phyloP scores from a whole-genome alignment of 2,888 invertebrate species.

The Lysandra coridon region DNA sequence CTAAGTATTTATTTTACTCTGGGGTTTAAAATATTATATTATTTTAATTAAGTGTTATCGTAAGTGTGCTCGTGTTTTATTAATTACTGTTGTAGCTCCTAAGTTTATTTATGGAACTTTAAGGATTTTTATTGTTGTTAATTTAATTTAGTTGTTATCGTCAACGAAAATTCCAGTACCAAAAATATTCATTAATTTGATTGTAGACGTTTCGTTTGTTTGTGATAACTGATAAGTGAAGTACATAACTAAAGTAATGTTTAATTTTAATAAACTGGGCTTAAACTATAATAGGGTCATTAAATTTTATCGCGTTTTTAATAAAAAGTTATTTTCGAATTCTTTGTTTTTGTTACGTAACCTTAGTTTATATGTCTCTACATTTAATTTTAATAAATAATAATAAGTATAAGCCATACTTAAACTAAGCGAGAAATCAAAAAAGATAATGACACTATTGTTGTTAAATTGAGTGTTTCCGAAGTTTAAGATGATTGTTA shows the following conservation, averaged over 20 bases:
- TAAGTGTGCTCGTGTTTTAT: slow-evolving; percentile 5
- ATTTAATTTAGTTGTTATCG: slow-evolving; percentile 5
- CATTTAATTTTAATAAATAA: too few relatives aligned
- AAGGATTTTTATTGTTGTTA: slow-evolving; percentile 14
- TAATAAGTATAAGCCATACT: too few relatives aligned
- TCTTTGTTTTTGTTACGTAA: neutral
- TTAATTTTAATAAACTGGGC: slow-evolving; percentile 2
- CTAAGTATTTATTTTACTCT: slow-evolving; percentile 9
- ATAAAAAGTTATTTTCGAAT: neutral
- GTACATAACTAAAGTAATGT: slow-evolving; percentile 10
- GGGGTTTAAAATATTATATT: neutral
- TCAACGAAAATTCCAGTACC: slow-evolving; percentile 21
- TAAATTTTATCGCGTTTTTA: slow-evolving; percentile 1
- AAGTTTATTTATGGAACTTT: slow-evolving; percentile 15
- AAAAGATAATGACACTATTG: too few relatives aligned
- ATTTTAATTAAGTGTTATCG: neutral
- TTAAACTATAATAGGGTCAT: neutral
- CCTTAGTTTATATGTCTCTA: too few relatives aligned
- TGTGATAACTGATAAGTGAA: neutral
- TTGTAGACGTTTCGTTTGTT: neutral
- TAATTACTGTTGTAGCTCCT: neutral
- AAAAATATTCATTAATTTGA: slow-evolving; percentile 27
- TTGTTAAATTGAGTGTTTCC: too few relatives aligned
- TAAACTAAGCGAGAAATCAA: too few relatives aligned
- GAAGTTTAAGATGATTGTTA: too few relatives aligned